phyloP scores from a whole-genome alignment of 2,797 vertebrate species.

The Macropus fuliginosus region DNA sequence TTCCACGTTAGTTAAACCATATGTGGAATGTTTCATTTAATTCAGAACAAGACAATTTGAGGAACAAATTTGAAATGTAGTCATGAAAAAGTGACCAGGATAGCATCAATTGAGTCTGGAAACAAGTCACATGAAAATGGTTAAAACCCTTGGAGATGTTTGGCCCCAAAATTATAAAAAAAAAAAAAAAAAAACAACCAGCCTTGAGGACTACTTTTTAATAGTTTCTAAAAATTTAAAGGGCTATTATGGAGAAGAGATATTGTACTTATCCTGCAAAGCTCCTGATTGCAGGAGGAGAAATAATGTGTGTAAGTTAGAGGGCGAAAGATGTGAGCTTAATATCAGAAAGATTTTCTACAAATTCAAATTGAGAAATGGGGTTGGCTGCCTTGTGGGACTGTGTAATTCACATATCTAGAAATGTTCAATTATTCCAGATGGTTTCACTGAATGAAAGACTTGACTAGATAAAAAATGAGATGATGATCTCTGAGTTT shows the following conservation, averaged over 20 bases:
- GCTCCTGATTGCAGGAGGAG: background rate
- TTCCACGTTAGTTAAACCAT: background rate
- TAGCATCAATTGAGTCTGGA: background rate
- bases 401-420: background rate
- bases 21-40: background rate
- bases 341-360: background rate
- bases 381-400: background rate
- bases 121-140: background rate
- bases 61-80: background rate
- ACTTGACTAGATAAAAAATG: background rate
- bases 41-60: constrained; percentile 13
- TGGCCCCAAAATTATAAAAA: background rate
- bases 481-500: background rate
- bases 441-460: background rate
- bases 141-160: background rate
- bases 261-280: background rate
- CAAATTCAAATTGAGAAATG: background rate
- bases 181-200: too few relatives aligned
- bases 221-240: background rate
- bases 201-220: background rate
- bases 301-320: background rate
- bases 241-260: background rate
- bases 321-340: background rate
- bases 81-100: constrained; percentile 16
- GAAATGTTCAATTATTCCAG: background rate